These are phyloP conservation scores for Daubentonia madagascariensis DNA, from an alignment of 2,113 vertebrate species.

Conservation along the genomic window DNA sequence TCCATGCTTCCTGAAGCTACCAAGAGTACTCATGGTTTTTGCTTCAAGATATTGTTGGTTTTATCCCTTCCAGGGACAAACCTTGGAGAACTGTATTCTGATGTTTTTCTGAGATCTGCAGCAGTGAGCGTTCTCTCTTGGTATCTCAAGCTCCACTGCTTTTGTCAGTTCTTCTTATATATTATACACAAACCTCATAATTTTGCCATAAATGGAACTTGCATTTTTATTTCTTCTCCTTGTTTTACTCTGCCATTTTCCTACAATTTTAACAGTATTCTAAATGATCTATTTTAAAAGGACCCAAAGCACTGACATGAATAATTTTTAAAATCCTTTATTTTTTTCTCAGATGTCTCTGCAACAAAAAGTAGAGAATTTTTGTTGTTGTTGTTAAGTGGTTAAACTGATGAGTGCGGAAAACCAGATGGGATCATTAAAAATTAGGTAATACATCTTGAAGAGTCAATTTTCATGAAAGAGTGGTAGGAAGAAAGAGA, in stretches of 20 bases:
- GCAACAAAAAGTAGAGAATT: background rate
- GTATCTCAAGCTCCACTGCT: background rate
- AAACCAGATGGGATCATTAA: background rate
- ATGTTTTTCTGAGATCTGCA: background rate
- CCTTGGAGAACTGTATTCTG: background rate
- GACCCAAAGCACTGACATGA: background rate
- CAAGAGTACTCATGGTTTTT: background rate
- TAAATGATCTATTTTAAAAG: conserved; percentile 10
- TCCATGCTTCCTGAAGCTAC: background rate
- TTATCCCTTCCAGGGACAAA: background rate
- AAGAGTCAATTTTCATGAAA: background rate
- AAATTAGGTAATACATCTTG: background rate
- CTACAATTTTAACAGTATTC: background rate
- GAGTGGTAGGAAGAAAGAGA: background rate
- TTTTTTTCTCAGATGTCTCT: background rate
- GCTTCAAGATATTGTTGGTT: background rate
- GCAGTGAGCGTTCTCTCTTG: background rate
- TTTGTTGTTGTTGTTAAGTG: background rate
- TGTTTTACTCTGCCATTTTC: background rate
- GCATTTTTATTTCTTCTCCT: background rate
- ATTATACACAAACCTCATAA: background rate
- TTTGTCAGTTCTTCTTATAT: background rate
- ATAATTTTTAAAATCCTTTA: background rate
- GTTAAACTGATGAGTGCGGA: background rate
- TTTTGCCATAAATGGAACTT: background rate